Conservation (phyloP, 2,888 invertebrate species). For the Trichopoda pennipes region DNA sequence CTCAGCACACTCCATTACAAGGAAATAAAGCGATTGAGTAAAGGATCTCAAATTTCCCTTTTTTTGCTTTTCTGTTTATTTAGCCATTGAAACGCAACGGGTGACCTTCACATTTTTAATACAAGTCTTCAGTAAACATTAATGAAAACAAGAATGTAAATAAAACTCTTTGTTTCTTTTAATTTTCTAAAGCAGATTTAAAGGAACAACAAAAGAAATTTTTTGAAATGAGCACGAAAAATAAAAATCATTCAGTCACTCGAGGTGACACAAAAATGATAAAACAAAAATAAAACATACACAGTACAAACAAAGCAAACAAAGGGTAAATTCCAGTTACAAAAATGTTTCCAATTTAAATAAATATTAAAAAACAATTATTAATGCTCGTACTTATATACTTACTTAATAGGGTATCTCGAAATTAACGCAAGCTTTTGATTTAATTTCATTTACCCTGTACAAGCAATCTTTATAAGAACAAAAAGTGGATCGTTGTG, state of each 20-base stretch:
- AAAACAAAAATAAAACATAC: slow-evolving; percentile 30
- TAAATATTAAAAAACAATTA: slow-evolving; percentile 24
- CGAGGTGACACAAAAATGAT: slow-evolving; percentile 54
- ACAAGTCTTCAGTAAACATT: slow-evolving; percentile 33
- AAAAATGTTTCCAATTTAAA: slow-evolving; percentile 49
- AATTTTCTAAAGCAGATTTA: slow-evolving; percentile 49
- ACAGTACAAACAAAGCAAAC: slow-evolving; percentile 2
- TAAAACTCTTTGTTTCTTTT: slow-evolving; percentile 56
- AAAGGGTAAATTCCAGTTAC: slow-evolving; percentile 37
- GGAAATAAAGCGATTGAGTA: background rate
- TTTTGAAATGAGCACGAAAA: slow-evolving; percentile 51
- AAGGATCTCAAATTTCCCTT: slow-evolving; percentile 46
- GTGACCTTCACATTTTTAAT: slow-evolving; percentile 59
- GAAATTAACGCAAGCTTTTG: too few species aligned
- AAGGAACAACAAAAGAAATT: slow-evolving; percentile 61
- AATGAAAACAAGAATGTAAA: slow-evolving; percentile 51
- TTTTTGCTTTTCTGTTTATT: slow-evolving; percentile 14
- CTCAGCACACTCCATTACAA: slow-evolving; percentile 55
- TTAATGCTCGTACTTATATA: background rate
- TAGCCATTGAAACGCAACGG: slow-evolving; percentile 61
- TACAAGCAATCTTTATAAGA: too few species aligned
- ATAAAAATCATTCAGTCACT: slow-evolving; percentile 58
- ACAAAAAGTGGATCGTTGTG: too few species aligned
- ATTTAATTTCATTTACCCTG: too few species aligned
- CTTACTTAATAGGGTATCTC: too few species aligned